Evolutionary conservation across 1,140 invertebrate species (phyloP).

Genomic region (Cydia splendana): DNA sequence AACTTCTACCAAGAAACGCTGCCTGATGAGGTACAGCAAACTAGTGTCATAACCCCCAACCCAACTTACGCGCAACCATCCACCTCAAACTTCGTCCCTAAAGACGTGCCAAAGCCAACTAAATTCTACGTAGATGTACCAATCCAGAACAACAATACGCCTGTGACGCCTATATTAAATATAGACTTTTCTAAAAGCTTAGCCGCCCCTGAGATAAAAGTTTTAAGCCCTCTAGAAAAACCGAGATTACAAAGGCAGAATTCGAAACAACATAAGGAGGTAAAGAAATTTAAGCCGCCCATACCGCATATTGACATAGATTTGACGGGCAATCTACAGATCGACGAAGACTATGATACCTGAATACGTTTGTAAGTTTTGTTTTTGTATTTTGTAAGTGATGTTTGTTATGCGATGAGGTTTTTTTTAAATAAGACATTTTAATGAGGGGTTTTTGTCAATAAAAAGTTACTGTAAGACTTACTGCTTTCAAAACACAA

Average conservation of each 20-base stretch:
- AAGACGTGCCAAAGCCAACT: constrained; percentile 56
- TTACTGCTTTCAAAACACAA: no score
- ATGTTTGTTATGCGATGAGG: constrained; percentile 52
- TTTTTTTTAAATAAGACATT: constrained; percentile 1
- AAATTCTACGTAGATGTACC: constrained; percentile 28
- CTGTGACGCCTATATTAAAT: constrained; percentile 64
- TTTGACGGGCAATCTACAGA: constrained; percentile 64
- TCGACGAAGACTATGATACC: constrained; percentile 77
- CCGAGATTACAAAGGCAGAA: constrained; percentile 55
- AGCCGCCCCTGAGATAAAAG: constrained; percentile 68
- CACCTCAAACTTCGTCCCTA: constrained; percentile 49
- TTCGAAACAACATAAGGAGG: constrained; percentile 53
- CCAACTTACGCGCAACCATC: constrained; percentile 69
- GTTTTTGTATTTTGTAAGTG: constrained; percentile 49
- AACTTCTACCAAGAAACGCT: constrained; percentile 74
- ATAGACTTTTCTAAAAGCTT: constrained; percentile 71
- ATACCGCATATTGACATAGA: constrained; percentile 53
- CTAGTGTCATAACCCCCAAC: constrained; percentile 66
- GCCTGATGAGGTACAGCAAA: constrained; percentile 56
- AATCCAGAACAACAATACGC: constrained; percentile 34
- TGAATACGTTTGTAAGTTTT: constrained; percentile 57
- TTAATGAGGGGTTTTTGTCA: no score
- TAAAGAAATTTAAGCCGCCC: constrained; percentile 47
- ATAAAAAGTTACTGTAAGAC: no score
- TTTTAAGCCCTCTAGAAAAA: constrained; percentile 57